These are phyloP conservation scores for Oncorhynchus keta DNA, from an alignment of 2,113 vertebrate genomes.

Conservation along the genomic window DNA sequence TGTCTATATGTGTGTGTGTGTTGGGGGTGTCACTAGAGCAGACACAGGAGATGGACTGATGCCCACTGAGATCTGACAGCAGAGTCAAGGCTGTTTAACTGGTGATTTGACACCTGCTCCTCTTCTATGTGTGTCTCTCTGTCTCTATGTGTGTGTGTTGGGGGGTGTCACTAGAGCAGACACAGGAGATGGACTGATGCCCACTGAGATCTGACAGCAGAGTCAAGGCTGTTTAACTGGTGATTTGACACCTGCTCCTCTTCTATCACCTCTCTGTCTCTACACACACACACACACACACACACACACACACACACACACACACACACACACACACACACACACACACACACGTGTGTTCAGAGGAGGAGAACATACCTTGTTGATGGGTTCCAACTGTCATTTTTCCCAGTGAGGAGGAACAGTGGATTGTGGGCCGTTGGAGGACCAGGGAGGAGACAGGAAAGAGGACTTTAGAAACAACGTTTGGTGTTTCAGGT, in stretches of 20 bases:
- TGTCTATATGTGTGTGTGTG: too few relatives aligned
- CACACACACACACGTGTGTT: too few relatives aligned
- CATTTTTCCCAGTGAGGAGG: conserved; percentile 80
- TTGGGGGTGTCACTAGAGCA: not conserved
- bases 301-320: not conserved
- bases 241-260: not conserved
- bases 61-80: not conserved
- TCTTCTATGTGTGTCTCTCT: not conserved
- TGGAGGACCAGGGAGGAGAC: conserved; percentile 11
- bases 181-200: not conserved
- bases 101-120: not conserved
- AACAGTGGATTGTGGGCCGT: conserved; percentile 12
- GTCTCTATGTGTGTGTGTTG: too few relatives aligned
- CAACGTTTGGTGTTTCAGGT: not conserved
- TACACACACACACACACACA: not conserved
- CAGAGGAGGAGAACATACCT: conserved; percentile 73
- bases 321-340: not conserved
- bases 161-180: not conserved
- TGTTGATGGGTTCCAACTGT: conserved; percentile 91
- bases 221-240: not conserved
- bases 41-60: not conserved
- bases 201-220: not conserved
- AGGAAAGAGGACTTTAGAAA: conserved; percentile 32
- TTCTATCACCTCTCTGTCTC: not conserved
- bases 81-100: not conserved